Evolutionary conservation across 2,797 vertebrate species (phyloP), one percentile per base, ranked within the genome.

Genomic region (Pangasius krempfi): DNA sequence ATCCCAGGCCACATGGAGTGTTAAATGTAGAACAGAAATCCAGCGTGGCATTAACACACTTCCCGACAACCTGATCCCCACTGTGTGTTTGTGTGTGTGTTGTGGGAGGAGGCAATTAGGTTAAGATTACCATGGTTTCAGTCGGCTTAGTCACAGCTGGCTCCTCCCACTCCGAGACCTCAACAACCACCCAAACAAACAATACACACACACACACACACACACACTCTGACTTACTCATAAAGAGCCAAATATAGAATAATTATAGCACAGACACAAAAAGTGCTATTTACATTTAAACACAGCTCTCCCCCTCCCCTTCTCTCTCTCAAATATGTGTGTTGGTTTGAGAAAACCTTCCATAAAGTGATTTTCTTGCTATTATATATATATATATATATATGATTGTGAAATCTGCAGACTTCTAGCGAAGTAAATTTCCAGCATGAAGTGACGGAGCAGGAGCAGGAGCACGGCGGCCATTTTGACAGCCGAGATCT

Each of bases 51-150:
- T 44, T 25, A 40, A 58, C 50, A 47, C 44, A 82, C 66, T 30
- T 85, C 37, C 56, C 72, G 20, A 79, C 58, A 81, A 64, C 40
- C 81, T 2, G 5, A 25, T 84, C 84, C 78, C 73, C 33, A 84
- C 47, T 68, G 86, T 83, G 52, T 87, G 22, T 68, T 37, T 84
- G 56, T 84, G 81, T 47, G 40, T 80, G 47, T 80, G 73, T 58
- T 79, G 50, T 79, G 7, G 30, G 76, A 56, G 50, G 52, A 27
- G 64, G 58, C 85, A 90, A 87, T 90, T 88, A 87, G 80, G 50
- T 85, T 83, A 70, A 60, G 64, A 75, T 88, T 88, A 72, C 83
- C 70, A 88, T 88, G 88, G 89, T 86, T 90, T 89, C 37, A 18
- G 58, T 84, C 37, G 40, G 60, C 58, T 80, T 86, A 79, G 76